A percentile compares a stretch with the other conserved stretches of the same genome.
phyloP scores from a whole-genome alignment of 2,888 invertebrate species.

The Liopterus haemorrhoidalis region DNA sequence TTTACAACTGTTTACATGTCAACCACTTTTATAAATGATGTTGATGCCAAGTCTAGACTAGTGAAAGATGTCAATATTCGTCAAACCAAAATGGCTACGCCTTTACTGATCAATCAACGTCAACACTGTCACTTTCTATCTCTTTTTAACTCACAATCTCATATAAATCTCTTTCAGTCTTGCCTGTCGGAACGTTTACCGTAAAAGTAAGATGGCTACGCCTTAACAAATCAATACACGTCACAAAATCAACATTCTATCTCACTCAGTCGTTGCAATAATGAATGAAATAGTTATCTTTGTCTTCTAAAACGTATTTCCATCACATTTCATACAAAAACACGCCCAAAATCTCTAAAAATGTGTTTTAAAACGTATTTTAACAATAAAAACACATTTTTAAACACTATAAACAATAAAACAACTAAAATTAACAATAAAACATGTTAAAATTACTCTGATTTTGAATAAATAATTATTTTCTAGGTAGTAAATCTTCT shows the following conservation, averaged over 20 bases:
- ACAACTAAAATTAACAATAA: too few relatives aligned
- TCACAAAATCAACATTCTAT: conserved; percentile 1
- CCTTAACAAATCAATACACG: conserved; percentile 10
- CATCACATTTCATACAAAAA: conserved; percentile 31
- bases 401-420: too few relatives aligned
- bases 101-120: conserved; percentile 43
- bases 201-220: conserved; percentile 7
- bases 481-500: conserved; percentile 6
- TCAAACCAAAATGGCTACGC: conserved; percentile 70
- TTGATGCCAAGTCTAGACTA: conserved; percentile 45
- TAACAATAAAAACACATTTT: too few relatives aligned
- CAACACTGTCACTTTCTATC: conserved; percentile 19
- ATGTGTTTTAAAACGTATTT: conserved; percentile 2
- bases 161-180: neutral
- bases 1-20: conserved; percentile 47
- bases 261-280: conserved; percentile 12
- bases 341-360: conserved; percentile 40
- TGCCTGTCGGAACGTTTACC: neutral
- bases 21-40: conserved; percentile 48
- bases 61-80: conserved; percentile 65
- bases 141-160: conserved; percentile 5
- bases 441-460: too few relatives aligned
- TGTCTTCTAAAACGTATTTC: conserved; percentile 9
- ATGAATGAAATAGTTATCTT: conserved; percentile 1
- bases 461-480: conserved; percentile 7